Evolutionary conservation across 2,797 vertebrate species (phyloP).

Genomic region (Adelosebastes latens): DNA sequence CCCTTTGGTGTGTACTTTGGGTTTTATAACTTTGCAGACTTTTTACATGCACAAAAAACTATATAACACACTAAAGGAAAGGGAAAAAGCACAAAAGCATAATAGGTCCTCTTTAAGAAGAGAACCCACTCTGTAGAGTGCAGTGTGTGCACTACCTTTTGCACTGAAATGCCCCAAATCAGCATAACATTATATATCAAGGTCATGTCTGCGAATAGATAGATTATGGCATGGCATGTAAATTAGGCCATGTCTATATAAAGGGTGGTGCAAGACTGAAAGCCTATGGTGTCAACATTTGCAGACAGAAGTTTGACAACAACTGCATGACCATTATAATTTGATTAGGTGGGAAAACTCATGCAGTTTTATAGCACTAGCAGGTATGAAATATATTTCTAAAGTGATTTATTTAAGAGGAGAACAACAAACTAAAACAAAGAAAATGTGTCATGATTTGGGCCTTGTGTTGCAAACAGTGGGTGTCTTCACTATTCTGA

Average conservation of each 20-base stretch:
- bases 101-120: too few relatives aligned
- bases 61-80: too few relatives aligned
- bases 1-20: too few relatives aligned
- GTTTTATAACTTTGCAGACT: too few relatives aligned
- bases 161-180: background rate
- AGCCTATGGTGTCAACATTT: background rate
- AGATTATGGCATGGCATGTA: background rate
- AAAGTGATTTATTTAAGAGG: background rate
- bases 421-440: background rate
- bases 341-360: background rate
- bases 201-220: background rate
- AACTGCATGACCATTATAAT: background rate
- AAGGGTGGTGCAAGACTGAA: background rate
- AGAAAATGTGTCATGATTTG: background rate
- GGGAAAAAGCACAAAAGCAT: too few relatives aligned
- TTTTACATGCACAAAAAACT: too few relatives aligned
- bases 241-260: background rate
- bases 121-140: background rate
- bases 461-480: background rate
- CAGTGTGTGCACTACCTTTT: background rate
- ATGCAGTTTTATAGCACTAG: background rate
- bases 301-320: background rate
- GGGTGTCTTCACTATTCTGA: background rate
- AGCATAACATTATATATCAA: background rate
- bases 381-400: background rate